Conservation (phyloP, 1,140 invertebrate species). For the Meloidogyne chitwoodi region DNA sequence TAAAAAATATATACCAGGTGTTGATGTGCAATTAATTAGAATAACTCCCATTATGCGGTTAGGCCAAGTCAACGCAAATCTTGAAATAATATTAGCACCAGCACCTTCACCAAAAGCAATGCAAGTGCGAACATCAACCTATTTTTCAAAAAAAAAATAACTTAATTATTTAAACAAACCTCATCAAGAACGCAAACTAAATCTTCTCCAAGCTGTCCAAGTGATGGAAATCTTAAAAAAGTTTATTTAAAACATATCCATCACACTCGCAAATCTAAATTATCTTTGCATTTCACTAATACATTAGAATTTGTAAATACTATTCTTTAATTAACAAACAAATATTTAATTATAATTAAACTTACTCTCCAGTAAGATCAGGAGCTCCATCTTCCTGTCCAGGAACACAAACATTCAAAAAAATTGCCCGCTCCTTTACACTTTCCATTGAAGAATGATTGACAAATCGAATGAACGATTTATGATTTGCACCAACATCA, state of each 20-base stretch:
- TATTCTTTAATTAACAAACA: background rate
- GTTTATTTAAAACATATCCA: too few relatives aligned
- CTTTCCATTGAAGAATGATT: constrained; percentile 76
- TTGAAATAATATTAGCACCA: constrained; percentile 78
- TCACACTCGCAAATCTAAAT: background rate
- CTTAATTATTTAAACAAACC: background rate
- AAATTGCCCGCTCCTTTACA: constrained; percentile 78
- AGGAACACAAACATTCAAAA: constrained; percentile 81
- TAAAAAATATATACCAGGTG: constrained; percentile 66
- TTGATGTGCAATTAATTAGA: constrained; percentile 81
- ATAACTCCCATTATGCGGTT: constrained; percentile 69
- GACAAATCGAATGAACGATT: constrained; percentile 65
- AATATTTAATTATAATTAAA: background rate
- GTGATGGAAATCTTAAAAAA: constrained; percentile 73
- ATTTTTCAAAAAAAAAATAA: background rate
- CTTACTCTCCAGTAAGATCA: constrained; percentile 69
- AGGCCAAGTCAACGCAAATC: constrained; percentile 77
- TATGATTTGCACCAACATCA: constrained; percentile 78
- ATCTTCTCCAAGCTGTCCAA: constrained; percentile 78
- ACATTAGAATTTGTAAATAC: too few relatives aligned
- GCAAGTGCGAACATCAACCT: constrained; percentile 69
- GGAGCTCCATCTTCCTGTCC: constrained; percentile 74
- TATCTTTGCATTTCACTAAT: too few relatives aligned
- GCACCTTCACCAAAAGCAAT: constrained; percentile 82
- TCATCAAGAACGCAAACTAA: constrained; percentile 61